Evolutionary conservation across 1,140 invertebrate genomes (phyloP), one percentile per base, ranked within the genome.

Genomic region (Steinernema khuongi): DNA sequence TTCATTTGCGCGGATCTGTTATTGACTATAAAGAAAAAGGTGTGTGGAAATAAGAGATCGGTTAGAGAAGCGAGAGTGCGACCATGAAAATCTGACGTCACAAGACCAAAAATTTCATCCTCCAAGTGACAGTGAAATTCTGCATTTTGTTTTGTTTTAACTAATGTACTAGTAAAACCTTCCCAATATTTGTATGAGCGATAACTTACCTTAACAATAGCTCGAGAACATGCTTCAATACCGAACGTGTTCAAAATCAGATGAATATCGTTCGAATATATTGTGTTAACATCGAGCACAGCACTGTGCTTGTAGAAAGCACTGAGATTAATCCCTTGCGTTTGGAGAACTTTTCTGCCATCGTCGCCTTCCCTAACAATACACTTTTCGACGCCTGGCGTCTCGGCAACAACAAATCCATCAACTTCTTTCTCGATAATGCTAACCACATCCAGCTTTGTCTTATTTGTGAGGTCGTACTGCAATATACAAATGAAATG

Each of bases 251-350:
- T 74, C 1, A 80, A 72, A 78, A 99, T 91, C 4, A 90, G 90
- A 81, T 97, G 93, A 72, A 99, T 93, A 83, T 98, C 93, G 83
- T 99, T 99, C 11, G 91, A 92, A 85, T 97, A 96, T 0, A 98
- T 85, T 74, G 88, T 89, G 81, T 93, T 91, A 1, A 97, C 85
- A 85, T 97, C 91, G n/a, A 98, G 85, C 18, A 94, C 84, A 68
- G 92, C 86, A 71, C 90, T 87, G 83, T 93, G 91, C 79, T 92
- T 91, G 80, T 91, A 92, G 89, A 98, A 91, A 88, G 93, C 92
- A 88, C 91, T 77, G 75, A 98, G 91, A 85, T 97, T 97, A 18
- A 97, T 91, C 1, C 96, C 96, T 83, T 98, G 94, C 0, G 95
- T 97, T 86, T 94, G 93, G 0, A 96, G 86, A 67, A 91, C 75